Evolutionary conservation across 1,140 invertebrate species (phyloP).

Genomic region (Pectinophora gossypiella): DNA sequence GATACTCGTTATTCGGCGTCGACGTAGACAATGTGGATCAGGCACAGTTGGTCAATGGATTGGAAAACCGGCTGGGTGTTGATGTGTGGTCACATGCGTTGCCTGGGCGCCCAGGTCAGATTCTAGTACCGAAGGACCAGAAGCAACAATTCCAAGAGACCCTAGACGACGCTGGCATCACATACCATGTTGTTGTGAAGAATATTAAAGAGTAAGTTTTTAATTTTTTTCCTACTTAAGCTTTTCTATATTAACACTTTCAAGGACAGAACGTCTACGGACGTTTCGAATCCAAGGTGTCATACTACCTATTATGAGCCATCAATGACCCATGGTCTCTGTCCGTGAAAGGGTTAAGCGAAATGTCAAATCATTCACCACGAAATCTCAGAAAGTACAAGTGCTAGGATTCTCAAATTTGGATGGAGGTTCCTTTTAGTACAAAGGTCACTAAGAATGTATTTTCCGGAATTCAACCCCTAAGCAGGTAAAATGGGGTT

Average conservation of each 20-base stretch:
- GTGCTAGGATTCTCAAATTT: too few relatives aligned
- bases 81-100: slow-evolving; percentile 22
- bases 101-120: slow-evolving; percentile 8
- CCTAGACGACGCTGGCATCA: slow-evolving; percentile 11
- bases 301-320: too few relatives aligned
- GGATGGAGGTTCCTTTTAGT: too few relatives aligned
- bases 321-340: too few relatives aligned
- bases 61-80: slow-evolving; percentile 11
- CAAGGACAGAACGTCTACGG: too few relatives aligned
- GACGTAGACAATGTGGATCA: slow-evolving; percentile 11
- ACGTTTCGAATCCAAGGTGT: too few relatives aligned
- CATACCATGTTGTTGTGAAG: slow-evolving; percentile 15
- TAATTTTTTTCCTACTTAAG: not conserved
- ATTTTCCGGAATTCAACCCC: too few relatives aligned
- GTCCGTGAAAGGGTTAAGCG: too few relatives aligned
- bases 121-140: slow-evolving; percentile 13
- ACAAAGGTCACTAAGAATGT: too few relatives aligned
- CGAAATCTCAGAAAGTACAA: too few relatives aligned
- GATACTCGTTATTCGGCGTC: slow-evolving; percentile 17
- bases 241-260: not conserved
- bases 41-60: slow-evolving; percentile 4
- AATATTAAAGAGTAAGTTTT: slow-evolving; percentile 29
- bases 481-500: too few relatives aligned
- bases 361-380: too few relatives aligned
- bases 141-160: slow-evolving; percentile 10